Evolutionary conservation across 2,888 invertebrate genomes (phyloP), one percentile per base, ranked within the genome.

Genomic region (Mesorhabditis spiculigera): DNA sequence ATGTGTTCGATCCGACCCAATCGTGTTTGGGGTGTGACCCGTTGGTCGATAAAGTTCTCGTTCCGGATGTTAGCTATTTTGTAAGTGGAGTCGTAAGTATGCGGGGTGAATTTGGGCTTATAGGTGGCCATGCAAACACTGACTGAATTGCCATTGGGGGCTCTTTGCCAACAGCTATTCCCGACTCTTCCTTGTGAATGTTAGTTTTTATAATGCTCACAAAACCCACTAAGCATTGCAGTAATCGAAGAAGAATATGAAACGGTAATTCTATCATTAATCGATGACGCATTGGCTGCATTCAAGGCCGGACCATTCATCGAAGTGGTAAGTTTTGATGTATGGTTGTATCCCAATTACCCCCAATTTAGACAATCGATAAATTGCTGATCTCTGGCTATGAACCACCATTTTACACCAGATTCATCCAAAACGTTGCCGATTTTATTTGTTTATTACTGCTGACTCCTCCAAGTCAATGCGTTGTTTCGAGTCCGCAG

Each of bases 351-450:
- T n/a, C 45, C 5, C 44, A 5, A 68, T 63, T 28, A 62, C 61
- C 50, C 45, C 16, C 8, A 8, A 58, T 71, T 68, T 70, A 81
- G 81, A 80, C 78, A 13, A 78, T 80, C 28, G 80, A 81, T 66
- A 72, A 81, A 64, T 68, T 81, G 10, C 69, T 81, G 63, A 79
- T 77, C 68, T 75, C 77, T 62, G 80, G 81, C n/a, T 80, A 80
- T 71, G 71, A 73, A n/a, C 69, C 78, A 45, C 79, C 79, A 6
- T 67, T 79, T 58, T n/a, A 63, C 65, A 16, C 8, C 65, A 42
- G 43, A 5, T 65, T 69, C 69, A 5, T 69, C 10, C 28, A 50
- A 5, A 6, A 41, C 8, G 66, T 78, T 4, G 8, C 8, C 16
- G 63, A 63, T 63, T 28, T 50, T 50, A 50, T 50, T n/a, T 13